Conservation (phyloP, 1,140 invertebrate genomes). For the Drosophila fuyamai region DNA sequence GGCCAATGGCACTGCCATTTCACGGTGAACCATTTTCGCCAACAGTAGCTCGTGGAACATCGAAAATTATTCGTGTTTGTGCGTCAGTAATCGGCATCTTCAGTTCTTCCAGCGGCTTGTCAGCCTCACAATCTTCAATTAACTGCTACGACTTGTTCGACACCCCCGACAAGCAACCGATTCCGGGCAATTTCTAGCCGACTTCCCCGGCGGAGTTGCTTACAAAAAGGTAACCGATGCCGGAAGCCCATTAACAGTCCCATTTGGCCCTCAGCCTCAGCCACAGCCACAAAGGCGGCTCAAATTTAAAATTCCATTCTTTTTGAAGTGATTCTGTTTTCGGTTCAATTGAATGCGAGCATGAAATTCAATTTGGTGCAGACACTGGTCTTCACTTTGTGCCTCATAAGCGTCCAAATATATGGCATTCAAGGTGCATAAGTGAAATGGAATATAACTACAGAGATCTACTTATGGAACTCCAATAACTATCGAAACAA, state of each 20-base stretch:
- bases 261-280: slow-evolving; percentile 35
- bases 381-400: slow-evolving; percentile 41
- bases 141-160: slow-evolving; percentile 63
- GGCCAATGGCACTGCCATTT: slow-evolving; percentile 4
- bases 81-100: slow-evolving; percentile 27
- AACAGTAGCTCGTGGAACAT: slow-evolving; percentile 23
- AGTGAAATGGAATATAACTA: neutral
- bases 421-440: slow-evolving; percentile 67
- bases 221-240: slow-evolving; percentile 70
- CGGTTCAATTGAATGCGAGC: slow-evolving; percentile 5
- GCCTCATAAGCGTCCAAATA: slow-evolving; percentile 64
- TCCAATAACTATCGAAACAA: neutral
- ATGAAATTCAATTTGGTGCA: slow-evolving; percentile 57
- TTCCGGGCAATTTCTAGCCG: slow-evolving; percentile 46
- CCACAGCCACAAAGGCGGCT: slow-evolving; percentile 26
- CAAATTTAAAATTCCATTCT: neutral
- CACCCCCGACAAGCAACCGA: slow-evolving; percentile 56
- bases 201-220: slow-evolving; percentile 27
- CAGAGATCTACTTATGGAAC: neutral
- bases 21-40: neutral
- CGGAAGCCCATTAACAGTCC: slow-evolving; percentile 62
- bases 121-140: slow-evolving; percentile 73
- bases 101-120: slow-evolving; percentile 18
- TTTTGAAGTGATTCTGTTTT: neutral
- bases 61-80: slow-evolving; percentile 31